Evolutionary conservation across 2,797 vertebrate species (phyloP), one percentile per base, ranked within the genome.

Genomic region (Molossus alvarezi): DNA sequence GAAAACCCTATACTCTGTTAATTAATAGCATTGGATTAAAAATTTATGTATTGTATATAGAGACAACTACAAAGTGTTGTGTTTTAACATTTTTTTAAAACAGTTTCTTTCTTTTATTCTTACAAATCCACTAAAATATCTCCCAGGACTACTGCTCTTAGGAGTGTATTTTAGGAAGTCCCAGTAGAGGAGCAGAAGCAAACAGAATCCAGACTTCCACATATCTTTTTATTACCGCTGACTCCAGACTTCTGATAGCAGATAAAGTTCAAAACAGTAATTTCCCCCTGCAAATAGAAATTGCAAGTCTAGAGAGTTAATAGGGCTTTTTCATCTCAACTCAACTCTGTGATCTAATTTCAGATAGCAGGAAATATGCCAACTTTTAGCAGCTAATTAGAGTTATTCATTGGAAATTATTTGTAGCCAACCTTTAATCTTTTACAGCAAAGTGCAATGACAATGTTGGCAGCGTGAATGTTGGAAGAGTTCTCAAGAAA

Each of bases 331-430:
- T 98, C 98, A 97, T 98, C 97, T 98, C 97, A 97, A 97, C 88
- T 90, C 97, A 90, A 91, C 96, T 97, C 97, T 98, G 97, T 98
- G 98, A 98, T 98, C 98, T 98, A 98, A 98, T 99, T 98, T 98
- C 97, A 98, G 98, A 98, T 98, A 98, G 95, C 95, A 97, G 98
- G 97, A 98, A 98, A 98, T 98, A 98, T 98, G 98, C 98, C 98
- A 98, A 97, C 89, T 98, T 98, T 98, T 92, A 98, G 97, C 58
- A 0, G 0, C 98, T 98, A 98, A 98, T 98, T 99, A 98, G 97
- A 98, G 96, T 98, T 98, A 97, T 94, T 96, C 97, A 97, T 95
- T 98, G 98, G 97, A 98, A 98, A 98, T 98, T 98, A 98, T 98
- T 98, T 98, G 98, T 97, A 98, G 97, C 96, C 98, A 98, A 97